Percentiles rank a stretch among this genome's conserved stretches.
These are phyloP conservation scores for Drosophila pallidifrons DNA, from an alignment of 1,140 invertebrate genomes.

Conservation along the genomic window DNA sequence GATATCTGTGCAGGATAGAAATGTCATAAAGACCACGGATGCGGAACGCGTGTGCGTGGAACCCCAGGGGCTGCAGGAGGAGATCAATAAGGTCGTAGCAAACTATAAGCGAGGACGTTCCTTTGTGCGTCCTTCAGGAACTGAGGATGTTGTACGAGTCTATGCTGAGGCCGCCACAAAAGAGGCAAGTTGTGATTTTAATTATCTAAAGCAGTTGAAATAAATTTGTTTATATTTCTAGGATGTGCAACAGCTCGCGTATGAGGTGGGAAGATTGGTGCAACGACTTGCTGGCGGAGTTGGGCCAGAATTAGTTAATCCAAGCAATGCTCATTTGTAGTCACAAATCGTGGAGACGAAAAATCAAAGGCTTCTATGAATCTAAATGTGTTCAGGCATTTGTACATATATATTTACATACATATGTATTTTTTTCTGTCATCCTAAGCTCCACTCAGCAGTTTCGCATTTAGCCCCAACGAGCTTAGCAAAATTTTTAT, in stretches of 20 bases:
- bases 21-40: constrained; percentile 93
- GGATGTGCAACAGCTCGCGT: constrained; percentile 90
- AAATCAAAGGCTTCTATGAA: constrained; percentile 9
- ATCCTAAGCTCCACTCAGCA: constrained; percentile 6
- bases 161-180: constrained; percentile 97
- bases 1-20: constrained; percentile 94
- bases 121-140: constrained; percentile 98
- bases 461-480: constrained; percentile 22
- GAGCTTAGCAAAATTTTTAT: constrained; percentile 15
- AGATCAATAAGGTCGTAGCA: constrained; percentile 90
- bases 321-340: constrained; percentile 79
- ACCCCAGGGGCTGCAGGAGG: constrained; percentile 93
- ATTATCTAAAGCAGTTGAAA: neutral
- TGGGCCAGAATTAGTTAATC: constrained; percentile 86
- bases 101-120: constrained; percentile 91
- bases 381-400: constrained; percentile 27
- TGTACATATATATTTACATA: constrained; percentile 8
- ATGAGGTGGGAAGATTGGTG: constrained; percentile 91
- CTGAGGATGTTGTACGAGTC: constrained; percentile 97
- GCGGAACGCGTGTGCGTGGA: constrained; percentile 92
- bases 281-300: constrained; percentile 92
- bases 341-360: neutral
- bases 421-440: constrained; percentile 5
- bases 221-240: constrained; percentile 65
- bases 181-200: constrained; percentile 78